Percentiles rank a stretch among this genome's conserved stretches.
Conservation (phyloP, 2,888 invertebrate species). For the Diaperis boleti region DNA sequence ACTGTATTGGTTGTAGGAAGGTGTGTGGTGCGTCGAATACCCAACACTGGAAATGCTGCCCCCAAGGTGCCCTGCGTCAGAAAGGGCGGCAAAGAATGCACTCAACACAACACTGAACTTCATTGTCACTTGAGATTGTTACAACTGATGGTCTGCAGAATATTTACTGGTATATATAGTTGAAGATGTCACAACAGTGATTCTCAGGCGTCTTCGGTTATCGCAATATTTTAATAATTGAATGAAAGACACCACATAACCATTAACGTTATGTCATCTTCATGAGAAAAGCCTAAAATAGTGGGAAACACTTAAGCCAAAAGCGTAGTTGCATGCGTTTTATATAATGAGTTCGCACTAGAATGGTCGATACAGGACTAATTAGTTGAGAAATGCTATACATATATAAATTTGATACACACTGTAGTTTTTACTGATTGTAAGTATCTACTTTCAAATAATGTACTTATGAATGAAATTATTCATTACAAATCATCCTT, state of each 20-base stretch:
- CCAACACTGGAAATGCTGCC: constrained; percentile 43
- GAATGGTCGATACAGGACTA: constrained; percentile 30
- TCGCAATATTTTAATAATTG: constrained; percentile 35
- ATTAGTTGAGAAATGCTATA: constrained; percentile 38
- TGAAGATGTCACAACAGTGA: constrained; percentile 25
- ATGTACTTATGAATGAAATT: no score
- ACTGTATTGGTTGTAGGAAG: constrained; percentile 26
- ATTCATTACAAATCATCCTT: no score
- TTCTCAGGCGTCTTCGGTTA: constrained; percentile 27
- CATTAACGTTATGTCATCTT: constrained; percentile 20
- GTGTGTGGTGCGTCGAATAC: constrained; percentile 47
- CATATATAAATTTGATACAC: no score
- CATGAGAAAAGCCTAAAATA: constrained; percentile 34
- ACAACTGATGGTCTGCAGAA: constrained; percentile 8
- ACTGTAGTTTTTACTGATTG: constrained; percentile 5
- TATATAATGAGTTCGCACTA: constrained; percentile 31
- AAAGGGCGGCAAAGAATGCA: background rate
- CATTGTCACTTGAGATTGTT: background rate
- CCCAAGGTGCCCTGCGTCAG: constrained; percentile 16
- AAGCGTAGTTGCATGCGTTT: constrained; percentile 27
- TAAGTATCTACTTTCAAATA: no score
- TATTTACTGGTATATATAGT: constrained; percentile 9
- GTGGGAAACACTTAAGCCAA: constrained; percentile 24
- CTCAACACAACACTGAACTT: constrained; percentile 14
- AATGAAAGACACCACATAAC: constrained; percentile 8